Evolutionary conservation across 37 sponge, comb jelly and placozoan genomes (phyloP).

Genomic region (Mnemiopsis leidyi): DNA sequence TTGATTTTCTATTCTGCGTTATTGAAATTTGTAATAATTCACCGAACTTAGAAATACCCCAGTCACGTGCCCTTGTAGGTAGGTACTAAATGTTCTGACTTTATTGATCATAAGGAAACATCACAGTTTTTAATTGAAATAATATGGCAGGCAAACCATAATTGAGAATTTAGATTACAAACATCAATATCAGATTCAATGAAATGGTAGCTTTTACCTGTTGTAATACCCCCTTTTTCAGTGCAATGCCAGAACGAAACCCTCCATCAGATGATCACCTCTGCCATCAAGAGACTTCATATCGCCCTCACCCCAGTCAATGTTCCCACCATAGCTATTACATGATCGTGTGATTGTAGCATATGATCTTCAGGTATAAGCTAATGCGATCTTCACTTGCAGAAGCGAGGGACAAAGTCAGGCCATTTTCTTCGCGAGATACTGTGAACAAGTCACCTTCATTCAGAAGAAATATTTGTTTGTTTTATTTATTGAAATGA

Average conservation of each 20-base stretch:
- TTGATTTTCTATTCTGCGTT: not conserved
- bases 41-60: too few species aligned
- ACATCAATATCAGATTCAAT: too few species aligned
- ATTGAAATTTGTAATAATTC: too few species aligned
- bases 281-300: slow-evolving; percentile 79
- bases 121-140: too few species aligned
- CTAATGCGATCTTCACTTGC: not conserved
- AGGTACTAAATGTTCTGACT: too few species aligned
- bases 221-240: slow-evolving; percentile 45
- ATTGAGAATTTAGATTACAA: too few species aligned
- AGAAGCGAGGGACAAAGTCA: not conserved
- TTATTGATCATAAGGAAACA: too few species aligned
- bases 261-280: slow-evolving; percentile 72
- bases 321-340: slow-evolving; percentile 43
- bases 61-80: too few species aligned
- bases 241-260: slow-evolving; percentile 75
- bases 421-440: too few species aligned
- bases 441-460: not conserved
- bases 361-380: not conserved
- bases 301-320: slow-evolving; percentile 66
- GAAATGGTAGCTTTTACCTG: too few species aligned
- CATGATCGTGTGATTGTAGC: not conserved
- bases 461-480: not conserved
- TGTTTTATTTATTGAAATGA: not conserved
- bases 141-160: too few species aligned